phyloP scores from a whole-genome alignment of 2,113 vertebrate species.

The Pollachius pollachius region DNA sequence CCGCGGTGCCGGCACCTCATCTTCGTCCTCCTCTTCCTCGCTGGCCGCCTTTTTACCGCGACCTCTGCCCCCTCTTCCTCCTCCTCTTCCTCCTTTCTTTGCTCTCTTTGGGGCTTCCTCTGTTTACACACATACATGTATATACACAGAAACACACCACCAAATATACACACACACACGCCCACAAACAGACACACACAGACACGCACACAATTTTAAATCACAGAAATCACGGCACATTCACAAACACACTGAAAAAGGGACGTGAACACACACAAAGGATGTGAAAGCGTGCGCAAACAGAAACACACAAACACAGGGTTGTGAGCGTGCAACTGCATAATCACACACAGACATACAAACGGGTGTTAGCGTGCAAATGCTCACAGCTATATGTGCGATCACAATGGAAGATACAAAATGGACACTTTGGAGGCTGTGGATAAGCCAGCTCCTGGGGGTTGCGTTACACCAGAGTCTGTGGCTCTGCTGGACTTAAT shows the following conservation, averaged over 20 bases:
- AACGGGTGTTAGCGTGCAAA: not conserved
- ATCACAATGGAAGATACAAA: too few species aligned
- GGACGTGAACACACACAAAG: too few species aligned
- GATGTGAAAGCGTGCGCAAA: too few species aligned
- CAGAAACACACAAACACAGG: slow-evolving; percentile 1
- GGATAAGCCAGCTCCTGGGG: too few species aligned
- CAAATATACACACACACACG: slow-evolving; percentile 7
- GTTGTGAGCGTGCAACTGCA: too few species aligned
- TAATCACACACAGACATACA: not conserved
- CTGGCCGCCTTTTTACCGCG: slow-evolving; percentile 54
- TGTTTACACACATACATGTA: slow-evolving; percentile 16
- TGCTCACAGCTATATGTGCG: too few species aligned
- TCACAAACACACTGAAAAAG: too few species aligned
- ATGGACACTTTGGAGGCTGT: too few species aligned
- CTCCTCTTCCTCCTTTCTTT: slow-evolving; percentile 55
- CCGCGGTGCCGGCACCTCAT: slow-evolving; percentile 61
- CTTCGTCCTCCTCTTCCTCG: slow-evolving; percentile 65
- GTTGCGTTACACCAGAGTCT: not conserved
- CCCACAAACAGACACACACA: not conserved
- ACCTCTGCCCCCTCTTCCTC: slow-evolving; percentile 41
- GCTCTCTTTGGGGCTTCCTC: slow-evolving; percentile 44
- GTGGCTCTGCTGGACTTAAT: not conserved
- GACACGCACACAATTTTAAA: too few species aligned
- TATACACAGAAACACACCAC: slow-evolving; percentile 1
- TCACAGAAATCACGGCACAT: too few species aligned